These are phyloP conservation scores for Trachelus iudaicus DNA, from an alignment of 2,888 invertebrate genomes.

Conservation along the genomic window DNA sequence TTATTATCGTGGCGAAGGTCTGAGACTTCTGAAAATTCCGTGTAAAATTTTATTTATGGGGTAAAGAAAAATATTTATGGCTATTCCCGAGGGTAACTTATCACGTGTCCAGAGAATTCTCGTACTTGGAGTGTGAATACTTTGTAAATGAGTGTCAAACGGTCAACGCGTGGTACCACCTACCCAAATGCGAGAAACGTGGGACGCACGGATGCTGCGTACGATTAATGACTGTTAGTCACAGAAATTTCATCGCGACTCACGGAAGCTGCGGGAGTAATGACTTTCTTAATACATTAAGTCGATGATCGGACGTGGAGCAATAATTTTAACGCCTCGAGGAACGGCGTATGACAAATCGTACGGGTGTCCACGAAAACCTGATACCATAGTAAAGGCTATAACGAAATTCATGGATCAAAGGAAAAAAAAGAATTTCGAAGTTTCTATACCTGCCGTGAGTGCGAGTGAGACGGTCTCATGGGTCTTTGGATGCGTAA, in stretches of 20 bases:
- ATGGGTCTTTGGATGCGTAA: no score
- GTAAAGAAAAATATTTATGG: not conserved
- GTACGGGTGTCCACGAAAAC: no score
- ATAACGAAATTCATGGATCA: not conserved
- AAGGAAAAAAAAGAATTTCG: not conserved
- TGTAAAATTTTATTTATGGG: not conserved
- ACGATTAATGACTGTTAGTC: no score
- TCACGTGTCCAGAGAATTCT: not conserved
- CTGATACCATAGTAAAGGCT: no score
- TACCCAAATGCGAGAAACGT: not conserved
- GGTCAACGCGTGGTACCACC: not conserved
- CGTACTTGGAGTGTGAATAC: not conserved
- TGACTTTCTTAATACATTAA: no score
- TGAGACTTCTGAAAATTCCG: not conserved
- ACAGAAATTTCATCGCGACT: no score
- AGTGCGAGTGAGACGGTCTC: no score
- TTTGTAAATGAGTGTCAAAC: not conserved
- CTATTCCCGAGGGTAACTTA: not conserved
- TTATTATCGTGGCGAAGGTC: not conserved
- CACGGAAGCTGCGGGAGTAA: no score
- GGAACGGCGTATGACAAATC: no score
- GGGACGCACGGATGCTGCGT: not conserved
- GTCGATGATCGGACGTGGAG: no score
- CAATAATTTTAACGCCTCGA: no score
- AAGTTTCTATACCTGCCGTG: no score